Conservation (phyloP, 2,113 vertebrate genomes). For the Epinephelus lanceolatus region DNA sequence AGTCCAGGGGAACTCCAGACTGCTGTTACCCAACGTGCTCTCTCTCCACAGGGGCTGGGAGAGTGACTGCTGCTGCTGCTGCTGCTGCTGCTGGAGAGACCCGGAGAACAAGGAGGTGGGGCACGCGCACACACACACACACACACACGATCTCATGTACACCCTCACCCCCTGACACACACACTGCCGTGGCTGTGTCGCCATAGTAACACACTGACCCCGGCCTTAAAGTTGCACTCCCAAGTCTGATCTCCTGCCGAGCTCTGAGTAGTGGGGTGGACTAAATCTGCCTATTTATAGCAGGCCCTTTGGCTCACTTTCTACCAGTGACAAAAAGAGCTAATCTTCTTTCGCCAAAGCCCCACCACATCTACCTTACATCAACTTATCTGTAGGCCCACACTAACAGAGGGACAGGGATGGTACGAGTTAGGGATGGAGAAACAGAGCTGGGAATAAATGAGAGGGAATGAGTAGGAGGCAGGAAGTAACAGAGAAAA, state of each 20-base stretch:
- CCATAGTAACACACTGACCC: slow-evolving; percentile 84
- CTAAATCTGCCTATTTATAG: slow-evolving; percentile 82
- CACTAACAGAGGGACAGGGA: slow-evolving; percentile 4
- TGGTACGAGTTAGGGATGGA: slow-evolving; percentile 10
- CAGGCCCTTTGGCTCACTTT: slow-evolving; percentile 70
- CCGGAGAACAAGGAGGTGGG: slow-evolving; percentile 15
- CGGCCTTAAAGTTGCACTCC: slow-evolving; percentile 66
- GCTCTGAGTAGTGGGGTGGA: slow-evolving; percentile 66
- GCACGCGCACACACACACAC: slow-evolving; percentile 25
- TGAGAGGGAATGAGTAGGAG: slow-evolving; percentile 28
- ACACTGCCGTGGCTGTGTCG: slow-evolving; percentile 50
- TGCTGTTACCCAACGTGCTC: slow-evolving; percentile 81
- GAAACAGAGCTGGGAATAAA: slow-evolving; percentile 39
- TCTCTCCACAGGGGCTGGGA: slow-evolving; percentile 71
- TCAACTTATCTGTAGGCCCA: slow-evolving; percentile 35
- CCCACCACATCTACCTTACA: slow-evolving; percentile 55
- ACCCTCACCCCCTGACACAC: slow-evolving; percentile 26
- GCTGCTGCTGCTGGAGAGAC: slow-evolving; percentile 55
- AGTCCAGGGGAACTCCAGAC: slow-evolving; percentile 87
- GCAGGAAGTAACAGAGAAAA: slow-evolving; percentile 17
- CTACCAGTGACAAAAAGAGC: slow-evolving; percentile 71
- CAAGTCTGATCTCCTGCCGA: slow-evolving; percentile 58
- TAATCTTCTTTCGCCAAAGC: slow-evolving; percentile 76
- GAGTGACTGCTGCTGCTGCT: slow-evolving; percentile 54
- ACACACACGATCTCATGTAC: slow-evolving; percentile 19